phyloP scores from a whole-genome alignment of 2,113 vertebrate species.

The Rostratula benghalensis region DNA sequence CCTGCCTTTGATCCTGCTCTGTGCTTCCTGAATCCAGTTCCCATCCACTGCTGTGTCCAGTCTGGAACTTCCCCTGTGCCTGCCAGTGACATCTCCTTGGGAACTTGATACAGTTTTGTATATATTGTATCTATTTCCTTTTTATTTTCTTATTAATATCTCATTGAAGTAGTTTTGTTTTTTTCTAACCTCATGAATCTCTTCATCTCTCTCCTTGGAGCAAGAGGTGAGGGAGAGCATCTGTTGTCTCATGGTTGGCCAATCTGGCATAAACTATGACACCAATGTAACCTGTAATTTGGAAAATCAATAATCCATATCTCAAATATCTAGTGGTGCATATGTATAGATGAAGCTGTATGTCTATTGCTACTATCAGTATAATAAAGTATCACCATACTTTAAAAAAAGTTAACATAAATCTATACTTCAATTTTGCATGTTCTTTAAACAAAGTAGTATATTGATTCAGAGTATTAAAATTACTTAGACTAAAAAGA shows the following conservation, averaged over 20 bases:
- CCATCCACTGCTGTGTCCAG: not conserved
- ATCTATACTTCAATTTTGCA: not conserved
- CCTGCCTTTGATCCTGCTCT: not conserved
- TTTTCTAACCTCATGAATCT: not conserved
- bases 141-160: not conserved
- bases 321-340: not conserved
- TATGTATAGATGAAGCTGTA: not conserved
- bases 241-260: not conserved
- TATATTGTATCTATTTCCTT: not conserved
- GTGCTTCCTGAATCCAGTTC: not conserved
- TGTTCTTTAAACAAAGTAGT: not conserved
- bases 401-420: not conserved
- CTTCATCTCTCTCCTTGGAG: not conserved
- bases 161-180: not conserved
- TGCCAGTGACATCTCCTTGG: not conserved
- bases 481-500: not conserved
- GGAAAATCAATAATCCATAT: not conserved
- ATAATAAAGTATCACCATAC: not conserved
- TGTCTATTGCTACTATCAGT: not conserved
- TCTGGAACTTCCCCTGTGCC: not conserved
- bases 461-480: constrained; percentile 10
- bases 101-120: not conserved
- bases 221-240: not conserved
- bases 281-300: not conserved
- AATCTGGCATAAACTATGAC: not conserved